Percentiles rank a stretch among this genome's conserved stretches.
phyloP scores from a whole-genome alignment of 1,140 invertebrate genomes.

The Drosophila simulans region DNA sequence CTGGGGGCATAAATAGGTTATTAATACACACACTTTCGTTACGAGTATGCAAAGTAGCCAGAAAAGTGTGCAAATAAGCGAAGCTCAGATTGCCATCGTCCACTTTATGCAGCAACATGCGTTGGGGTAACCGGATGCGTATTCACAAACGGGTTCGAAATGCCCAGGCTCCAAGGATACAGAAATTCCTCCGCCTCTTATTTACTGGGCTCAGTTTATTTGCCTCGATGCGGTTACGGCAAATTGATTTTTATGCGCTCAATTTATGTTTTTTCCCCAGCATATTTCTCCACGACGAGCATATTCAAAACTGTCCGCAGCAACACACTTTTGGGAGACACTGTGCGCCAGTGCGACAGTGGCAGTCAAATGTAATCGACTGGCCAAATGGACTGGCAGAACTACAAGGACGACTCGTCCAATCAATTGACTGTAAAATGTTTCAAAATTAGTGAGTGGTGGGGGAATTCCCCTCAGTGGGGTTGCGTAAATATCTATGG shows the following conservation, averaged over 20 bases:
- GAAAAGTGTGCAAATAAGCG: constrained; percentile 73
- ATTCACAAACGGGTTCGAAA: not conserved
- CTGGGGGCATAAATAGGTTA: constrained; percentile 67
- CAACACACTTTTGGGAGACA: constrained; percentile 1
- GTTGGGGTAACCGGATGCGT: not conserved
- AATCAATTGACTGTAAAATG: constrained; percentile 76
- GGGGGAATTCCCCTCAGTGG: not conserved
- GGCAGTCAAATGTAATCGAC: constrained; percentile 25
- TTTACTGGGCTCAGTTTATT: constrained; percentile 44
- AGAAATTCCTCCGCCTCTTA: constrained; percentile 12
- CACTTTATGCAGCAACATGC: constrained; percentile 66
- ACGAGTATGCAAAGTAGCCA: constrained; percentile 65
- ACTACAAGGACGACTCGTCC: constrained; percentile 19
- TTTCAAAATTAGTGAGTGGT: constrained; percentile 26
- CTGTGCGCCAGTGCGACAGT: constrained; percentile 7
- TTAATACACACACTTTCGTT: constrained; percentile 67
- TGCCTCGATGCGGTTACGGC: constrained; percentile 71
- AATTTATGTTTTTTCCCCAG: constrained; percentile 65
- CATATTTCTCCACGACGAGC: constrained; percentile 16
- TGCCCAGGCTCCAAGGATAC: constrained; percentile 7
- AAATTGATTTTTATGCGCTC: constrained; percentile 81
- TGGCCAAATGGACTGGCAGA: constrained; percentile 20
- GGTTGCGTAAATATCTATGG: not conserved
- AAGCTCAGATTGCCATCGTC: constrained; percentile 46
- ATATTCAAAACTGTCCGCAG: constrained; percentile 22